Evolutionary conservation across 2,797 vertebrate species (phyloP).

Genomic region (Schizopygopsis malacanthus): DNA sequence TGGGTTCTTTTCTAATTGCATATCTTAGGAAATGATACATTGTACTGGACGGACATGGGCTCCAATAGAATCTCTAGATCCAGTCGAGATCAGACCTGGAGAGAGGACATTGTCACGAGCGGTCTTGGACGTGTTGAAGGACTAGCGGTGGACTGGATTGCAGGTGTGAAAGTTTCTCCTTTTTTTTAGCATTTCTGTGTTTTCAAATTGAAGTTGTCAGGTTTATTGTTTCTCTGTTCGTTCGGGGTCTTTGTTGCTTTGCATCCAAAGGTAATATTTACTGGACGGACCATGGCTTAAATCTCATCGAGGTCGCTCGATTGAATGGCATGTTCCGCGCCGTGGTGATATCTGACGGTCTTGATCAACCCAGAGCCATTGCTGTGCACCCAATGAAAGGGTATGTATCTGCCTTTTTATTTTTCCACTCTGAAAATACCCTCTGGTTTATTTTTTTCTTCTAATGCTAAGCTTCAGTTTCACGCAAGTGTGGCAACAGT

Average conservation of each 20-base stretch:
- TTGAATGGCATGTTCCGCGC: slow-evolving; percentile 85
- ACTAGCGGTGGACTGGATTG: slow-evolving; percentile 88
- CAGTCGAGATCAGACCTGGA: slow-evolving; percentile 88
- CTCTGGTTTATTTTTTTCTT: slow-evolving; percentile 1
- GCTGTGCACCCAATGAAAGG: slow-evolving; percentile 86
- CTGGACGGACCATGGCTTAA: slow-evolving; percentile 88
- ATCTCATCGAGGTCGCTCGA: slow-evolving; percentile 85
- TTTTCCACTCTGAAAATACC: neutral
- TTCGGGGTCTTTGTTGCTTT: slow-evolving; percentile 43
- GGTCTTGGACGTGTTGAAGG: slow-evolving; percentile 86
- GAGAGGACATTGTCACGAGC: slow-evolving; percentile 84
- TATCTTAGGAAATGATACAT: slow-evolving; percentile 82
- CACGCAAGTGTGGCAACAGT: neutral
- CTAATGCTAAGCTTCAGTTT: neutral
- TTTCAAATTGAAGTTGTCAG: slow-evolving; percentile 8
- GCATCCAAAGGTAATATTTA: slow-evolving; percentile 83
- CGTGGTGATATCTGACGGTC: slow-evolving; percentile 81
- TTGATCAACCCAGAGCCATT: slow-evolving; percentile 86
- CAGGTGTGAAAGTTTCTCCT: slow-evolving; percentile 69
- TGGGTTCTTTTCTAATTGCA: neutral
- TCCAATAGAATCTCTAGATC: slow-evolving; percentile 86
- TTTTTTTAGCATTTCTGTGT: neutral
- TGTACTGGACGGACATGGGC: slow-evolving; percentile 90
- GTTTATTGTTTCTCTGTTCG: slow-evolving; percentile 29
- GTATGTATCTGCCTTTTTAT: slow-evolving; percentile 65